Evolutionary conservation across 1,140 invertebrate species (phyloP).

Genomic region (Ladona fulva): DNA sequence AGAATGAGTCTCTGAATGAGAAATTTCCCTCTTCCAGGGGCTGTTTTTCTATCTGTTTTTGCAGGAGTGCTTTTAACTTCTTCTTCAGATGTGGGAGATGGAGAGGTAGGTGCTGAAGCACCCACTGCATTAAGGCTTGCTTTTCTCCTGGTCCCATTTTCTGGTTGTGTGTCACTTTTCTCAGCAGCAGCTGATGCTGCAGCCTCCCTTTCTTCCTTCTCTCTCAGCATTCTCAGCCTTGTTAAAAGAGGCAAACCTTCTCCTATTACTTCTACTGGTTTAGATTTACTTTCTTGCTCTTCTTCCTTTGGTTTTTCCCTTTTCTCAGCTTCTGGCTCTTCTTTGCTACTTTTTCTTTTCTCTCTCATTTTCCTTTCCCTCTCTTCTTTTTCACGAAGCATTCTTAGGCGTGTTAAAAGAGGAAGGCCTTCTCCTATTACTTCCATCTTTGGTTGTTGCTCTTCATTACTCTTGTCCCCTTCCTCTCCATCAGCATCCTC

Average conservation of each 20-base stretch:
- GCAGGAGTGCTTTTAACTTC: background rate
- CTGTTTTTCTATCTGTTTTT: conserved; percentile 22
- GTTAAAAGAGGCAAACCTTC: conserved; percentile 68
- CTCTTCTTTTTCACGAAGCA: conserved; percentile 72
- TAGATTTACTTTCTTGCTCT: background rate
- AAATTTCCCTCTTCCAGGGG: conserved; percentile 61
- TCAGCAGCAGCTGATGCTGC: conserved; percentile 15
- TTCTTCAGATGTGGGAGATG: background rate
- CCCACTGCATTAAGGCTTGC: background rate
- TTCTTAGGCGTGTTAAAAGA: conserved; percentile 63
- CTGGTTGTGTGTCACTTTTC: background rate
- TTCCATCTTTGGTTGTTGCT: conserved; percentile 37
- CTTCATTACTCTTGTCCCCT: background rate
- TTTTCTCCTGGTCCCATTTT: background rate
- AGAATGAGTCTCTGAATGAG: conserved; percentile 67
- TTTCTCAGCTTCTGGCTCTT: background rate
- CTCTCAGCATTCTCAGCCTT: conserved; percentile 64
- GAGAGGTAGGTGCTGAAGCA: conserved; percentile 20
- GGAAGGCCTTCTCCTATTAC: conserved; percentile 62
- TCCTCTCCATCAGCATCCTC: conserved; percentile 15
- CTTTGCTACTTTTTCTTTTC: background rate
- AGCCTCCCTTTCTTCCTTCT: conserved; percentile 58
- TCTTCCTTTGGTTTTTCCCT: background rate
- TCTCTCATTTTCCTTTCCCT: conserved; percentile 36
- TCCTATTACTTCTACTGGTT: conserved; percentile 31